Base-by-base conservation (phyloP, 1,140 invertebrate genomes). In the Drosophila lacteicornis region DNA sequence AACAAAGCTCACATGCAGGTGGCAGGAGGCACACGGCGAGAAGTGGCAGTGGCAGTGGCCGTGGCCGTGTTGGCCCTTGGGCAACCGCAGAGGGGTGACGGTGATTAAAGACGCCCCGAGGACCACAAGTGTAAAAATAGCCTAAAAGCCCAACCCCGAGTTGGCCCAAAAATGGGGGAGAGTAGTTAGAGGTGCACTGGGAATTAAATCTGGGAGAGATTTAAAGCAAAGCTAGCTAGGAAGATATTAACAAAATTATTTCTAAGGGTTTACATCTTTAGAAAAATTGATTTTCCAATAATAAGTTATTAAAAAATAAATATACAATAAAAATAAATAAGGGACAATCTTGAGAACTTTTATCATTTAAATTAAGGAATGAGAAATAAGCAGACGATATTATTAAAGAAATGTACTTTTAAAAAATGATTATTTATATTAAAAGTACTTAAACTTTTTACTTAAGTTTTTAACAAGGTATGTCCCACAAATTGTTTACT, bases 81-180 rank as follows among this genome's bases (percentile, higher is more conserved):
- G 33, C 27, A 30, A 73, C 75, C 75, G 33, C 75, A 73, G 57
- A 66, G 56, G 47, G 67, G 46, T 25, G 46, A 56, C 59, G 60
- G 56, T 79, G 77, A 79, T 79, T 79, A 79, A 79, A 79, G 77
- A 79, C 67, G 56, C 77, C 77, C 75, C 67, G 45, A 79, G 67
- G 75, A 79, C 77, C 77, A 47, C 75, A 79, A 79, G 69, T 59
- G 67, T 79, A 79, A 73, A 79, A 79, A 79, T 79, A 79, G 67
- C 49, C 53, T 36, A 49, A 55, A 70, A 62, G 70, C 55, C 70
- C 27, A 45, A 51, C 9, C 15, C 36, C 43, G 13, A 46, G 9
- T 22, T 27, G 13, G 27, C 11, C 15, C 15, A 27, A 45, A 45
- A 66, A 30, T 25, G 22, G 33, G 63, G 47, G 27, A 38, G 62